These are phyloP conservation scores for Myotis yumanensis DNA, from an alignment of 2,113 vertebrate species.

Conservation along the genomic window DNA sequence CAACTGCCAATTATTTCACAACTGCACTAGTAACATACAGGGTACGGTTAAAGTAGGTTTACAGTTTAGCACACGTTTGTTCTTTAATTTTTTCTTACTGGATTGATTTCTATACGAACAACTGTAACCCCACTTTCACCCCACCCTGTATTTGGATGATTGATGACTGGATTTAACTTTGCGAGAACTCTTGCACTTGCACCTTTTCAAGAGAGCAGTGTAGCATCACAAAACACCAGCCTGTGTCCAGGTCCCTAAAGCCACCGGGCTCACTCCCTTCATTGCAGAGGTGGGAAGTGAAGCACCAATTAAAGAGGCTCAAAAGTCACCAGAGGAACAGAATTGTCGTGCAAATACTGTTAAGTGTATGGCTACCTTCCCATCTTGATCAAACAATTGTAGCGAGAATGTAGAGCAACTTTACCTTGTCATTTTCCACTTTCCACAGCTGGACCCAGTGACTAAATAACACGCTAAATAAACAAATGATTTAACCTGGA, in stretches of 20 bases:
- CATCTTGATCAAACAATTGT: neutral
- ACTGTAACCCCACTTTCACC: neutral
- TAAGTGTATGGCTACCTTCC: neutral
- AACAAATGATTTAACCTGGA: neutral
- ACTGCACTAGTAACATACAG: neutral
- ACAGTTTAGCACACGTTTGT: neutral
- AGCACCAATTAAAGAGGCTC: neutral
- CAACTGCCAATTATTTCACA: too few relatives aligned
- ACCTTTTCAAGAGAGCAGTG: neutral
- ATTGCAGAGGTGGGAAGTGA: too few relatives aligned
- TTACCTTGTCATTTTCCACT: rapidly evolving
- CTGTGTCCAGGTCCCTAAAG: neutral
- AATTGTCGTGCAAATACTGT: neutral
- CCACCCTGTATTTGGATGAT: neutral
- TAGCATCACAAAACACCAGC: neutral
- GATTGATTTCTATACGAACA: neutral
- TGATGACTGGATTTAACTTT: neutral
- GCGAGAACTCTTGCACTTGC: neutral
- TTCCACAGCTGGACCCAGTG: neutral
- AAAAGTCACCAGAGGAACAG: neutral
- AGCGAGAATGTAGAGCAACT: neutral
- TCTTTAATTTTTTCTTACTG: neutral
- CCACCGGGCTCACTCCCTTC: neutral
- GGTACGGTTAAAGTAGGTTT: neutral
- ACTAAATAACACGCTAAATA: neutral